Percentiles rank a stretch among this genome's conserved stretches.
phyloP scores from a whole-genome alignment of 2,113 vertebrate genomes.

The Tupaia tana region DNA sequence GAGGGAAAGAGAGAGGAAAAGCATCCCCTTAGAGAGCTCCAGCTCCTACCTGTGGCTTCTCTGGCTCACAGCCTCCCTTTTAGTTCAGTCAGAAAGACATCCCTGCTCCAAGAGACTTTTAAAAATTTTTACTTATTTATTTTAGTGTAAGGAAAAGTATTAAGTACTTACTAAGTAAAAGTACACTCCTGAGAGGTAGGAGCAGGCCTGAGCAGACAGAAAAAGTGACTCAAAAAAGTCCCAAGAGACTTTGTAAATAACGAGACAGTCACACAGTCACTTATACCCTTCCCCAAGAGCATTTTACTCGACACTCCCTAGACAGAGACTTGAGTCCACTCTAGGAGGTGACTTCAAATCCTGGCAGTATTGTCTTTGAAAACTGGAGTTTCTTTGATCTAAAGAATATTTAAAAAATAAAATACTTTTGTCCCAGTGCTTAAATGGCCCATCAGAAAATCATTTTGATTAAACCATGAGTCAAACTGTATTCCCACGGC shows the following conservation, averaged over 20 bases:
- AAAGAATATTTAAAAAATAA: conserved; percentile 45
- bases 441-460: background rate
- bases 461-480: conserved; percentile 4
- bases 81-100: background rate
- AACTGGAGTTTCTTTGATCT: background rate
- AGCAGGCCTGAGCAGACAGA: no score
- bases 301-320: background rate
- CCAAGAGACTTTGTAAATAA: background rate
- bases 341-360: background rate
- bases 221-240: no score
- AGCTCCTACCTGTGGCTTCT: background rate
- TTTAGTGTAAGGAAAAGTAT: no score
- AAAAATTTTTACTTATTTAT: background rate
- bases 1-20: background rate
- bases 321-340: background rate
- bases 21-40: background rate
- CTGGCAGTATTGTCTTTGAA: background rate
- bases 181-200: no score
- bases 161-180: no score
- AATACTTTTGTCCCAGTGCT: background rate
- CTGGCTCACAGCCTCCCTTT: background rate
- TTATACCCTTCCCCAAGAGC: background rate
- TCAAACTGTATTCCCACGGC: background rate
- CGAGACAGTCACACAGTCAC: background rate
- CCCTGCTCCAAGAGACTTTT: background rate